Evolutionary conservation across 2,113 vertebrate species (phyloP).

Genomic region (Gadus chalcogrammus): DNA sequence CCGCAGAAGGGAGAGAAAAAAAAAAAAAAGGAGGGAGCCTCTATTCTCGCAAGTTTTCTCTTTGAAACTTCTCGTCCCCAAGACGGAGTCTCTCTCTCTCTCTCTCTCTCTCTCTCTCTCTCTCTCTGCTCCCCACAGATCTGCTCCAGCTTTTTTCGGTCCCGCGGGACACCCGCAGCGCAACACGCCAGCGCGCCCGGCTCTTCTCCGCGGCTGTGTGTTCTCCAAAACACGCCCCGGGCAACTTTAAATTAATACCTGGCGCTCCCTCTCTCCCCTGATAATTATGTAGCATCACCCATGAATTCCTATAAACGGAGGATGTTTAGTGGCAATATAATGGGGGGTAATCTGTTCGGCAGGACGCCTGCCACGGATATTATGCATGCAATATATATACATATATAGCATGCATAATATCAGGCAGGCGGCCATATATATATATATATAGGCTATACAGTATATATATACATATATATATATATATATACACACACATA

Average conservation of each 20-base stretch:
- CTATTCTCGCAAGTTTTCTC: constrained; percentile 56
- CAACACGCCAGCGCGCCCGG: constrained; percentile 62
- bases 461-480: constrained; percentile 6
- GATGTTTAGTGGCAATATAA: constrained; percentile 57
- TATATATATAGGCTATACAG: constrained; percentile 3
- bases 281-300: constrained; percentile 59
- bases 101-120: too few relatives aligned
- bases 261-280: constrained; percentile 47
- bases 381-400: constrained; percentile 41
- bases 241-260: constrained; percentile 64
- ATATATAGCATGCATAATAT: background rate
- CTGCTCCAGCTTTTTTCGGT: constrained; percentile 52
- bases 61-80: constrained; percentile 59
- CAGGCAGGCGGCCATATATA: too few relatives aligned
- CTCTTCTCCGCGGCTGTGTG: constrained; percentile 64
- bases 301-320: constrained; percentile 52
- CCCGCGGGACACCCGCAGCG: constrained; percentile 62
- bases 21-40: constrained; percentile 31
- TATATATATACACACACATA: too few relatives aligned
- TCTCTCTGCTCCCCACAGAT: constrained; percentile 60
- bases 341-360: constrained; percentile 45
- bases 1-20: constrained; percentile 44
- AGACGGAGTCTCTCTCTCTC: constrained; percentile 38
- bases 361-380: constrained; percentile 24
- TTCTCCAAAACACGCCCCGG: constrained; percentile 58